Evolutionary conservation across 2,113 vertebrate species (phyloP).

Genomic region (Heliornis fulica): DNA sequence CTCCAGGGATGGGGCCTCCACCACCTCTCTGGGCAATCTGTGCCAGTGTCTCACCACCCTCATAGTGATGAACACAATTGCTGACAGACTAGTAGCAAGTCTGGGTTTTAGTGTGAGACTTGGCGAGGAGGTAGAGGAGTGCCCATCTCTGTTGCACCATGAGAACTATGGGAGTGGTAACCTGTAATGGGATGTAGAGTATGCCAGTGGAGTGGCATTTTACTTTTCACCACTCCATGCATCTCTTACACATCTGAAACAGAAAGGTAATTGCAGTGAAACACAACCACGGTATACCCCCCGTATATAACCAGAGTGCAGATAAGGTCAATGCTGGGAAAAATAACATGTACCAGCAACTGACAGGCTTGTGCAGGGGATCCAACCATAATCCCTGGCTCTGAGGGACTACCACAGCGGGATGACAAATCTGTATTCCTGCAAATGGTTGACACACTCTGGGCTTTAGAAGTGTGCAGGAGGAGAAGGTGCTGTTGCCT

Average conservation of each 20-base stretch:
- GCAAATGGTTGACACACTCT: background rate
- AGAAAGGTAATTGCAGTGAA: background rate
- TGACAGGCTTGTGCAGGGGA: background rate
- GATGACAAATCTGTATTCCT: background rate
- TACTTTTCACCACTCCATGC: background rate
- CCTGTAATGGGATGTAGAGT: background rate
- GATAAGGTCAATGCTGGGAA: background rate
- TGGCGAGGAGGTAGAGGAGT: background rate
- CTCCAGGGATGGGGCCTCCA: too few relatives aligned
- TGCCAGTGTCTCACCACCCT: too few relatives aligned
- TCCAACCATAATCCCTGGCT: background rate
- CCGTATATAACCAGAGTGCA: background rate
- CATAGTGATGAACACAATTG: too few relatives aligned
- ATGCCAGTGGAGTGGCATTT: background rate
- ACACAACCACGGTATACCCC: fast-evolving
- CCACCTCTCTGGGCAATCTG: too few relatives aligned
- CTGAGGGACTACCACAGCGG: background rate
- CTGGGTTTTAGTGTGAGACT: background rate
- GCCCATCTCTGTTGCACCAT: background rate
- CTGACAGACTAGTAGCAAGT: background rate
- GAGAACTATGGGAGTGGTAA: background rate
- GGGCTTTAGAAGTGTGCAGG: background rate
- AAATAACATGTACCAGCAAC: background rate
- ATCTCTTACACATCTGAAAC: background rate
- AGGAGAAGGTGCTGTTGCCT: background rate